These are phyloP conservation scores for Tinea trinotella DNA, from an alignment of 2,888 invertebrate genomes.

Conservation along the genomic window DNA sequence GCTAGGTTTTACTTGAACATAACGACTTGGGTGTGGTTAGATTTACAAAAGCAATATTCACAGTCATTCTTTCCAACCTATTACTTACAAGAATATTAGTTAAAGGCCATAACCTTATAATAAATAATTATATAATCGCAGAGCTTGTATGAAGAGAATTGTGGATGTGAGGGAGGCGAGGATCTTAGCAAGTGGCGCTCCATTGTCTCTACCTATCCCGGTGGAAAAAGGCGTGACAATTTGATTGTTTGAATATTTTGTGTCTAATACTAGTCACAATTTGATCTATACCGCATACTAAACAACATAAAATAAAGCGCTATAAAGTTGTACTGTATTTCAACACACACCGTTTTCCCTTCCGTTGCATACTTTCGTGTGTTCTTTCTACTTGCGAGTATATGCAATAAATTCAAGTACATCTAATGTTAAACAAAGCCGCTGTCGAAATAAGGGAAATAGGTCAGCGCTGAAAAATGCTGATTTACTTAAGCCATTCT, in stretches of 20 bases:
- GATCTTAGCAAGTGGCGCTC: too few species aligned
- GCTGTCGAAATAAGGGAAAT: slow-evolving; percentile 40
- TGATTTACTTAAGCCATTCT: background rate
- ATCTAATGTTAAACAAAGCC: slow-evolving; percentile 14
- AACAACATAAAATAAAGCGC: background rate
- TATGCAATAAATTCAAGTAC: slow-evolving; percentile 17
- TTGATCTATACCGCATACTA: too few species aligned
- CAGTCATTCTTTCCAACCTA: slow-evolving; percentile 29
- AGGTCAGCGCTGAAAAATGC: slow-evolving; percentile 34
- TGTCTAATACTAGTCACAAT: too few species aligned
- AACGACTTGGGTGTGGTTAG: slow-evolving; percentile 46
- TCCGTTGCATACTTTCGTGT: background rate
- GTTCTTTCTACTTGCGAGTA: background rate
- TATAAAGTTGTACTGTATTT: background rate
- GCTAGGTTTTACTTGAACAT: slow-evolving; percentile 26
- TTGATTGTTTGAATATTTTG: too few species aligned
- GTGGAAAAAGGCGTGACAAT: too few species aligned
- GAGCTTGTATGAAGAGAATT: too few species aligned
- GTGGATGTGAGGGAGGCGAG: too few species aligned
- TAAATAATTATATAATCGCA: too few species aligned
- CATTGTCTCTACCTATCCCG: too few species aligned
- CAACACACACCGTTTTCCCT: background rate
- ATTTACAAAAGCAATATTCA: slow-evolving; percentile 23
- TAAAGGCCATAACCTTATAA: too few species aligned
- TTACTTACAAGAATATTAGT: slow-evolving; percentile 10